Base-by-base conservation (phyloP, 2,888 invertebrate genomes). In the Stratiomys singularior region DNA sequence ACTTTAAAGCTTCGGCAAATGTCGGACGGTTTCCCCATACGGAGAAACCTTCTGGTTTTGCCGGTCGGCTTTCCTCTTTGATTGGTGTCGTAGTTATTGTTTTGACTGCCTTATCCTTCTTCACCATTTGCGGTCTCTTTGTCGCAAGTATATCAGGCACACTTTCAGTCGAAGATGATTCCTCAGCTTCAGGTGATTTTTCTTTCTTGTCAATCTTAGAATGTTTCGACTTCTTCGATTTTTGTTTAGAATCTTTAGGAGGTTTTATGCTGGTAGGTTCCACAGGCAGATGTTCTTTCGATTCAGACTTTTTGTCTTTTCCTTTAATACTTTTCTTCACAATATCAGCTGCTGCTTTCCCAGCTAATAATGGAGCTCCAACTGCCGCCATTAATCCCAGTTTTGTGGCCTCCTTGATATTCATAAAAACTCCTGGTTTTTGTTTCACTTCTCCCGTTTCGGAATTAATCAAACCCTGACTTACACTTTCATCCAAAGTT, bases 331-430 rank as follows among this genome's bases (percentile, higher is more conserved):
- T 77, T 90, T 88, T 85, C 52, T 93, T 93, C 0, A 96, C 92
- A 7, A 95, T 95, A 87, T 96, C 93, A 1, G 93, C 91, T 18
- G 95, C 91, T 58, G 94, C 94, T 89, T 95, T 94, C 30, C 96
- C 97, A 46, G 97, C 97, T 78, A 97, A 86, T 25, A 96, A 91
- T 3, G 98, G 97, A 18, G 95, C 95, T 37, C 94, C 96, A 69
- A 96, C 92, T 30, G 97, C 90, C 23, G 96, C 96, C 80, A 98
- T 88, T 0, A 97, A 88, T 1, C 97, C 97, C 85, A 94, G 89
- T 84, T 95, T 95, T 0, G 96, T 93, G 15, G 96, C 97, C 83
- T 95, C 90, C 81, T 88, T 88, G 56, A 92, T 87, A 80, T 89
- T 89, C 46, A 92, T 85, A 60, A 86, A 87, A 77, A 87, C 90